Percentiles rank a stretch among this genome's conserved stretches.
Evolutionary conservation across 35 echinoderm and acorn worm species (phyloP).

Genomic region (Patiria miniata): DNA sequence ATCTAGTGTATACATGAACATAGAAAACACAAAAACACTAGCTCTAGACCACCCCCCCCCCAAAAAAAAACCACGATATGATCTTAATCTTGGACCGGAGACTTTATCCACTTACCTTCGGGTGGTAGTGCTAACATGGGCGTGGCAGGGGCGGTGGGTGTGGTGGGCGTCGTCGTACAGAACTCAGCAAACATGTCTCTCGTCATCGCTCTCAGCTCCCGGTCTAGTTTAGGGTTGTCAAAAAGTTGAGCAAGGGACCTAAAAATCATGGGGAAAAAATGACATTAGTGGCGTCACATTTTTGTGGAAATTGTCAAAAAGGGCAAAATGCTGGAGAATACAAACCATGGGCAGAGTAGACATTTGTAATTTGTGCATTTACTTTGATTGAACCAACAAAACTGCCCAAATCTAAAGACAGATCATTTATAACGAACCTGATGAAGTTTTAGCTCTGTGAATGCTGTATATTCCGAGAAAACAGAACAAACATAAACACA

Average conservation of each 20-base stretch:
- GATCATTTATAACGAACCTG: too few relatives aligned
- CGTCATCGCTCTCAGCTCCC: conserved; percentile 94
- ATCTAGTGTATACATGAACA: too few relatives aligned
- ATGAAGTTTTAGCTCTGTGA: too few relatives aligned
- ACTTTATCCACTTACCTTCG: background rate
- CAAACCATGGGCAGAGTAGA: too few relatives aligned
- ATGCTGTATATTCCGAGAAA: too few relatives aligned
- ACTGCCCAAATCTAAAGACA: too few relatives aligned
- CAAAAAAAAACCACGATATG: background rate
- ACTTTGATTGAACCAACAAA: too few relatives aligned
- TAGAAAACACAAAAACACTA: too few relatives aligned
- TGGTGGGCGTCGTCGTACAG: conserved; percentile 39
- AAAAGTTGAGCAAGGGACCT: conserved; percentile 87
- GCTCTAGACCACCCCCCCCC: background rate
- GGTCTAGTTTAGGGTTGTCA: conserved; percentile 83
- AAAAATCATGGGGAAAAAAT: conserved; percentile 16
- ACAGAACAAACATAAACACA: too few relatives aligned
- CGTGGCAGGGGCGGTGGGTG: conserved; percentile 1
- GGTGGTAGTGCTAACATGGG: conserved; percentile 4
- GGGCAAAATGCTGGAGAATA: too few relatives aligned
- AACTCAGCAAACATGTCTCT: conserved; percentile 94
- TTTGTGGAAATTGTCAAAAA: too few relatives aligned
- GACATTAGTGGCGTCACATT: background rate
- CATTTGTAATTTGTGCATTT: too few relatives aligned
- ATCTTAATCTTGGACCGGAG: background rate